Evolutionary conservation across 23 tunicate species (phyloP).

Genomic region (Diplosoma virens): DNA sequence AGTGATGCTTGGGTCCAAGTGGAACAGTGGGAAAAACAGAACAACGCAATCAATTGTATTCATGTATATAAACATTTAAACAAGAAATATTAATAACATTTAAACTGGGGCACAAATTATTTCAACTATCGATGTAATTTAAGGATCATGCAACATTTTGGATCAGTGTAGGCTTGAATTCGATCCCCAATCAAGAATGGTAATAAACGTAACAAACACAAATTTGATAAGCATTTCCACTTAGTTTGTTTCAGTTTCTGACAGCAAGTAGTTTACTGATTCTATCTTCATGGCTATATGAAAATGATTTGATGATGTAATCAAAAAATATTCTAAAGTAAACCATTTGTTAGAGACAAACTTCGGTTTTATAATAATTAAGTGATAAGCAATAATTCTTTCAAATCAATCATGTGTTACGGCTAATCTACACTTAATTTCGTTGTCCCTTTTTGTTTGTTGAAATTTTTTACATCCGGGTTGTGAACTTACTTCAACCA

Average conservation of each 20-base stretch:
- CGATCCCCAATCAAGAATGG: slow-evolving; percentile 30
- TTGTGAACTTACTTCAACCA: too few species aligned
- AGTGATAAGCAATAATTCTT: slow-evolving; percentile 37
- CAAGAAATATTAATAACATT: neutral
- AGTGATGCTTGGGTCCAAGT: slow-evolving; percentile 59
- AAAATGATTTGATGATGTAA: neutral
- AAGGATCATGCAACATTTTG: slow-evolving; percentile 15
- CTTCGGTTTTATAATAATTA: slow-evolving; percentile 10
- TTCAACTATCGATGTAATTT: slow-evolving; percentile 22
- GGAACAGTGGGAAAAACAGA: slow-evolving; percentile 5
- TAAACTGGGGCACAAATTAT: slow-evolving; percentile 31
- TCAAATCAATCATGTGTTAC: slow-evolving; percentile 57
- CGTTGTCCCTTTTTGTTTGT: too few species aligned
- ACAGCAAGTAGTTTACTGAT: neutral
- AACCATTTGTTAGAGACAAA: slow-evolving; percentile 9
- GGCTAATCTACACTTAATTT: too few species aligned
- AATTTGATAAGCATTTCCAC: slow-evolving; percentile 53
- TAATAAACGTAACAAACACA: slow-evolving; percentile 50
- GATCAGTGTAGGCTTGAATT: neutral
- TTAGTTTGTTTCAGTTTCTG: neutral
- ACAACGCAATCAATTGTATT: neutral
- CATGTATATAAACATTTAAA: slow-evolving; percentile 1
- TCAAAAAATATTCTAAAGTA: neutral
- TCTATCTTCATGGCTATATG: neutral
- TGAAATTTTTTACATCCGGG: too few species aligned